Evolutionary conservation across 2,113 vertebrate genomes (phyloP), one percentile per base, ranked within the genome.

Genomic region (Dermatemys mawii): DNA sequence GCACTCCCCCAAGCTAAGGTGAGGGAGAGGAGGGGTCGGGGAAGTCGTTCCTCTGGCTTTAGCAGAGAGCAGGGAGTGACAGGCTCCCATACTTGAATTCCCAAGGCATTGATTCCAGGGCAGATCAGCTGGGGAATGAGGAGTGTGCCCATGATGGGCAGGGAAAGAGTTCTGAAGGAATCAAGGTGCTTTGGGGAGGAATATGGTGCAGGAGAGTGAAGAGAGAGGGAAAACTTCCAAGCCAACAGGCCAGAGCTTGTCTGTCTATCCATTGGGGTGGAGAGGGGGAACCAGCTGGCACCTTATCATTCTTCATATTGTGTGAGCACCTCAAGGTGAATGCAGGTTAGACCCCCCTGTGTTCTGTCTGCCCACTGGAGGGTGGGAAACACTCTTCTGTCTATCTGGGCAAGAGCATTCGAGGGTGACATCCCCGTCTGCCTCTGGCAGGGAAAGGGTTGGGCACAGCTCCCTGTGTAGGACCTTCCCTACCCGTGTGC

Each of bases 261-360:
- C 95, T 97, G 95, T 96, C 96, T 95, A n/a, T 70, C 35, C n/a
- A 70, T 70, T n/a, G 38, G 19, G 35, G 93, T n/a, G 91, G 89
- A 97, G 91, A 84, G n/a, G n/a, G n/a, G n/a, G 91, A 97, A 96
- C 1, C 97, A 97, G 97, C 97, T 0, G 97, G 95, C 95, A 95
- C 93, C 96, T 96, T 55, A 26, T 93, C 96, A 95, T 96, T 86
- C 96, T 97, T 95, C 90, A 53, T 87, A 90, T 89, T 79, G 53
- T 87, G 73, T 46, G 4, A 44, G 94, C 1, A 96, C 91, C 95
- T 67, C 7, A 86, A 94, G 95, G 95, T 11, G 1, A 92, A 38
- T 29, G 26, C 88, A 0, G 48, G 32, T 41, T 29, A 88, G 93
- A 84, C 80, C 87, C 91, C 80, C 38, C 51, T 0, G 44, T 82